Conservation (phyloP, 2,113 vertebrate species). For the Pteropus alecto region DNA sequence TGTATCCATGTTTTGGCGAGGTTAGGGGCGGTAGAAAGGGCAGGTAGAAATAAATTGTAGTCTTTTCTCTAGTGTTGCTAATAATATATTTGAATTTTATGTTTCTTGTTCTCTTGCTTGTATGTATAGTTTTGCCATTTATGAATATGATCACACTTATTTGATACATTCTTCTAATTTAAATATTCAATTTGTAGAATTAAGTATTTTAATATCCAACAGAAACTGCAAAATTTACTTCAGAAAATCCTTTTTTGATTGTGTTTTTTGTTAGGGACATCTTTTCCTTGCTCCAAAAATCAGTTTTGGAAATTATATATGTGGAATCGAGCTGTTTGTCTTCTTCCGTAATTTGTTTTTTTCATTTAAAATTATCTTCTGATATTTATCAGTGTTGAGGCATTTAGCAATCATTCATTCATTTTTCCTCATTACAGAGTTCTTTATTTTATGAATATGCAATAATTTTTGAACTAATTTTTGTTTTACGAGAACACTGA, state of each 20-base stretch:
- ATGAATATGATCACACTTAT: not conserved
- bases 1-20: not conserved
- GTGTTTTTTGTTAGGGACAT: not conserved
- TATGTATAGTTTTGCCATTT: not conserved
- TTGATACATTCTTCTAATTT: not conserved
- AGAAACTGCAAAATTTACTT: not conserved
- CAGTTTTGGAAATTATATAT: not conserved
- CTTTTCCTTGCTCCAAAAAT: not conserved
- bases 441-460: not conserved
- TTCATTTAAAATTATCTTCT: not conserved
- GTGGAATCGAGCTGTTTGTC: not conserved
- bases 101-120: not conserved
- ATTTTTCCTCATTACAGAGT: not conserved
- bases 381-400: not conserved
- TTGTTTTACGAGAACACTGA: not conserved
- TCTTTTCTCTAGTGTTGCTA: not conserved
- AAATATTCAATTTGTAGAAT: slow-evolving; percentile 30
- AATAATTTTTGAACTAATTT: not conserved
- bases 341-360: not conserved
- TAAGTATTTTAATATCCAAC: not conserved
- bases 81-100: not conserved
- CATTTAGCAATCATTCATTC: not conserved
- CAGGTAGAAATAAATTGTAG: not conserved
- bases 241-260: not conserved
- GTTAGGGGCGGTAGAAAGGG: not conserved